A percentile compares a stretch with the other conserved stretches of the same genome.
These are phyloP conservation scores for Steinernema feltiae DNA, from an alignment of 1,140 invertebrate species.

Conservation along the genomic window DNA sequence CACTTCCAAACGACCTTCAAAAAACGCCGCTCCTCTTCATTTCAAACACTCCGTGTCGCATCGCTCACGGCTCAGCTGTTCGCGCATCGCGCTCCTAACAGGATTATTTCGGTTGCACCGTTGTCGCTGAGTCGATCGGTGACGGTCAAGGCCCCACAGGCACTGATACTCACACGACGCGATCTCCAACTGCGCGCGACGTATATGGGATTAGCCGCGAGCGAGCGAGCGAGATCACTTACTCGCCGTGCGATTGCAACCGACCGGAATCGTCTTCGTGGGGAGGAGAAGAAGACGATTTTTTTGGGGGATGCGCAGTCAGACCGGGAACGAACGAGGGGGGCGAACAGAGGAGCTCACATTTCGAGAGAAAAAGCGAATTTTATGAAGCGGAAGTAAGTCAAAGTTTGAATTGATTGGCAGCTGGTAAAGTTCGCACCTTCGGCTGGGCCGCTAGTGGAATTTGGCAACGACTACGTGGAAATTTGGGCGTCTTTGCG, in stretches of 20 bases:
- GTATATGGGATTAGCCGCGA: constrained; percentile 11
- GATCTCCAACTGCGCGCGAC: background rate
- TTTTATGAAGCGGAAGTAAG: too few species aligned
- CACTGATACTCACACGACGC: background rate
- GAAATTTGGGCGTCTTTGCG: too few species aligned
- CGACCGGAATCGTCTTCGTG: background rate
- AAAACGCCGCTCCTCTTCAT: too few species aligned
- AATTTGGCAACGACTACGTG: too few species aligned
- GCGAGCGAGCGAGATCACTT: background rate
- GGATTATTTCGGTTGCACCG: constrained; percentile 15
- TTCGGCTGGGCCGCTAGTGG: too few species aligned
- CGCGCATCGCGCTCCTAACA: constrained; percentile 7
- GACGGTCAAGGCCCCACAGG: constrained; percentile 12
- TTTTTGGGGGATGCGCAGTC: too few species aligned
- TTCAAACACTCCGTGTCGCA: background rate
- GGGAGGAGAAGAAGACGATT: too few species aligned
- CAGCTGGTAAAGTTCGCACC: too few species aligned
- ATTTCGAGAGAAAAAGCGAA: too few species aligned
- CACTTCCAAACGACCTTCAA: background rate
- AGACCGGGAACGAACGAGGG: too few species aligned
- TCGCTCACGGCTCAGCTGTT: constrained; percentile 8
- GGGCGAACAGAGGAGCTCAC: too few species aligned
- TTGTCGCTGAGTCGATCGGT: background rate
- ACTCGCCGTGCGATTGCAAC: background rate
- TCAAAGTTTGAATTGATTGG: too few species aligned